Percentiles rank a stretch among this genome's conserved stretches.
phyloP scores from a whole-genome alignment of 2,113 vertebrate genomes.

The Pelecanus crispus region DNA sequence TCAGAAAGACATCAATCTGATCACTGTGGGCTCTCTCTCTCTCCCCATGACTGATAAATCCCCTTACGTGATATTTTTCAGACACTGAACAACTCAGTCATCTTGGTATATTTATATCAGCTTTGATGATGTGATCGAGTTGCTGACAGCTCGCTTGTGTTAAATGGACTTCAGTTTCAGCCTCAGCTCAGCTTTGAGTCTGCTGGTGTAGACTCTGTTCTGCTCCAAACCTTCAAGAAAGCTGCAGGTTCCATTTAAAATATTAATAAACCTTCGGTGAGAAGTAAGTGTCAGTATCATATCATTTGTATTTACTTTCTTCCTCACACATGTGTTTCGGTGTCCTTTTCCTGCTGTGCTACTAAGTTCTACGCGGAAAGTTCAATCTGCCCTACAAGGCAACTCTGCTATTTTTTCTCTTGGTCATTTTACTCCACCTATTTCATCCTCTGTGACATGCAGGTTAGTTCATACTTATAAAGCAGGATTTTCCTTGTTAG shows the following conservation, averaged over 20 bases:
- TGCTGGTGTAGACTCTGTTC: background rate
- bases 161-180: background rate
- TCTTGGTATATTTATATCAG: background rate
- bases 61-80: background rate
- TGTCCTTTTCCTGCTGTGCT: background rate
- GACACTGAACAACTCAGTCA: background rate
- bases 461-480: background rate
- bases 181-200: background rate
- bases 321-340: rapidly evolving
- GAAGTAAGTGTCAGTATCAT: background rate
- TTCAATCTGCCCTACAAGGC: background rate
- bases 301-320: background rate
- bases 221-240: background rate
- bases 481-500: background rate
- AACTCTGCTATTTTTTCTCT: background rate
- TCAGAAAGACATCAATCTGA: background rate
- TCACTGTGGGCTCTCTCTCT: background rate
- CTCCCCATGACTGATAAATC: background rate
- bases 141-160: background rate
- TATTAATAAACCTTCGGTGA: background rate
- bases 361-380: background rate
- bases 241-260: background rate
- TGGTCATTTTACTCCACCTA: background rate
- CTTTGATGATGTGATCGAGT: background rate
- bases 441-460: background rate